Percentiles rank a stretch among this genome's conserved stretches.
phyloP scores from a whole-genome alignment of 1,140 invertebrate species.

The Metaphire vulgaris region DNA sequence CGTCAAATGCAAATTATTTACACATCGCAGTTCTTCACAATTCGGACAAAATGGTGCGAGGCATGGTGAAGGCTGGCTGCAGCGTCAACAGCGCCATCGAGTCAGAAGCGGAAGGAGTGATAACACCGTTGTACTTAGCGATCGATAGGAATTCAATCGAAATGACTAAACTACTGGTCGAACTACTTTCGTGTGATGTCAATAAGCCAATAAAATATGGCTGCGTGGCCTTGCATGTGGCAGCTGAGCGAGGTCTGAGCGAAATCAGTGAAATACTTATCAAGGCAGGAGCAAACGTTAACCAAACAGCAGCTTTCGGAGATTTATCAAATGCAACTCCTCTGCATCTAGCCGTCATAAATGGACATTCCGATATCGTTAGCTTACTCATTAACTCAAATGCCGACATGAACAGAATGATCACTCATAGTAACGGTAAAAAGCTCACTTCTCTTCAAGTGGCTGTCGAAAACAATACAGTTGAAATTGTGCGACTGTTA shows the following conservation, averaged over 20 bases:
- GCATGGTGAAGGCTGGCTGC: constrained; percentile 13
- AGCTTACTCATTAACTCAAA: constrained; percentile 84
- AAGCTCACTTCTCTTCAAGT: constrained; percentile 92
- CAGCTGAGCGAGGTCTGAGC: constrained; percentile 13
- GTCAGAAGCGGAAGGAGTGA: constrained; percentile 23
- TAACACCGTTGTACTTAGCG: constrained; percentile 82
- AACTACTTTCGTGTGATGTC: constrained; percentile 88
- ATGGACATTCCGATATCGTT: constrained; percentile 88
- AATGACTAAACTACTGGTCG: constrained; percentile 78
- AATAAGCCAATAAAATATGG: constrained; percentile 84
- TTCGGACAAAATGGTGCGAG: constrained; percentile 14
- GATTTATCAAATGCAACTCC: constrained; percentile 65
- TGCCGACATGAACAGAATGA: constrained; percentile 12
- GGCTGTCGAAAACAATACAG: constrained; percentile 93
- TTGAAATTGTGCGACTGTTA: constrained; percentile 73
- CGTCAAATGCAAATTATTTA: not conserved
- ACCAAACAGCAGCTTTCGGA: constrained; percentile 54
- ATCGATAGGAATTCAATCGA: constrained; percentile 90
- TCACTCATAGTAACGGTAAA: not conserved
- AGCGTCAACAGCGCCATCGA: constrained; percentile 5
- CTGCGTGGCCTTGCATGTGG: constrained; percentile 14
- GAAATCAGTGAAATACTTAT: constrained; percentile 9
- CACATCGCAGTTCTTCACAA: constrained; percentile 21
- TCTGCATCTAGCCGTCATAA: constrained; percentile 85
- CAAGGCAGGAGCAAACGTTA: not conserved